Conservation (phyloP, 2,888 invertebrate species). For the Parelbella ahira region DNA sequence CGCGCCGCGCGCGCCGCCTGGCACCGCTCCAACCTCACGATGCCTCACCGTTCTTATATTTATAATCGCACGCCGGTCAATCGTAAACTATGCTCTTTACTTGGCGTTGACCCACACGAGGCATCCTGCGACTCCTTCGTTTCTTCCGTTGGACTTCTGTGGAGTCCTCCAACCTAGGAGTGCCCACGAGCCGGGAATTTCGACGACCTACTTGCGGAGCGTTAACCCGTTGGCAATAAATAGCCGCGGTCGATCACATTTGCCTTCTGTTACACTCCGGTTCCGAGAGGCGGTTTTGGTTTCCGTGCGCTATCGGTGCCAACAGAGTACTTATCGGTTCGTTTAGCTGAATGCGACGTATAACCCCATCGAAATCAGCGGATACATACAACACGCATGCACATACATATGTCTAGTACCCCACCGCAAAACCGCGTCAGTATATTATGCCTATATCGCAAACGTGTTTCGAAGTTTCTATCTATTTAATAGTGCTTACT, state of each 20-base stretch:
- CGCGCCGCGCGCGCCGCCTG: conserved; percentile 32
- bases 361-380: too few relatives aligned
- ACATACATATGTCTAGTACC: too few relatives aligned
- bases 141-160: conserved; percentile 21
- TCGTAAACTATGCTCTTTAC: not conserved
- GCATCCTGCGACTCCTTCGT: conserved; percentile 19
- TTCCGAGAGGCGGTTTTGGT: not conserved
- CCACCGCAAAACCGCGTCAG: too few relatives aligned
- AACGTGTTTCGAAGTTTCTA: too few relatives aligned
- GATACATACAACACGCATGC: too few relatives aligned
- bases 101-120: conserved; percentile 7
- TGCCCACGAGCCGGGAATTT: conserved; percentile 14
- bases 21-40: conserved; percentile 29
- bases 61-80: not conserved
- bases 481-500: too few relatives aligned
- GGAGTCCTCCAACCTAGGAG: not conserved
- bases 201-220: conserved; percentile 39
- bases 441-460: too few relatives aligned
- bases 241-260: conserved; percentile 35
- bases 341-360: too few relatives aligned
- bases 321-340: not conserved
- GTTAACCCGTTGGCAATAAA: conserved; percentile 40
- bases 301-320: not conserved
- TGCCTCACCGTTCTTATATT: conserved; percentile 12
- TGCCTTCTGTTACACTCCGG: conserved; percentile 26